A percentile compares a stretch with the other conserved stretches of the same genome.
Conservation (phyloP, 2,113 vertebrate genomes). For the Rhea pennata region DNA sequence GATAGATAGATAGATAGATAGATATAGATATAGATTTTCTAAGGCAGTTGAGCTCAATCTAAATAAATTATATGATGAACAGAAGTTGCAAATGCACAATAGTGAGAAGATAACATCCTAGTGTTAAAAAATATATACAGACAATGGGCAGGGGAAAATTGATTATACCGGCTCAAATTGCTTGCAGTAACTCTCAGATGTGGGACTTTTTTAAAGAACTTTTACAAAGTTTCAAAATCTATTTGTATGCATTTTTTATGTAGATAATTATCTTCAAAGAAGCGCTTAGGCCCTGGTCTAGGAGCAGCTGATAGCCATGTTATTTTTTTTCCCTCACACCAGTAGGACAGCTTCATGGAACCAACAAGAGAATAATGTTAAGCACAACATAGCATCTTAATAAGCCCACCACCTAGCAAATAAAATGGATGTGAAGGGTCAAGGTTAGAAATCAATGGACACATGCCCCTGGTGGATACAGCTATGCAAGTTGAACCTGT, state of each 20-base stretch:
- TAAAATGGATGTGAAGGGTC: background rate
- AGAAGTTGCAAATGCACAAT: background rate
- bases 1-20: too few relatives aligned
- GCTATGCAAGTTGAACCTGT: background rate
- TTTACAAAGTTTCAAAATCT: background rate
- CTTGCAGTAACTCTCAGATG: background rate
- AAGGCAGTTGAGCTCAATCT: background rate
- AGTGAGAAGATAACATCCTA: background rate
- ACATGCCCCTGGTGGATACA: fast-evolving
- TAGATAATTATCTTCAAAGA: background rate
- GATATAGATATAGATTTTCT: background rate
- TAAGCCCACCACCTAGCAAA: background rate
- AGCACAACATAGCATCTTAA: background rate
- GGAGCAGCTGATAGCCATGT: fast-evolving
- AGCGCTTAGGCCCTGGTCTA: background rate
- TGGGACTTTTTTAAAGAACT: background rate
- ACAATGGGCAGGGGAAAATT: background rate
- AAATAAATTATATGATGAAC: background rate
- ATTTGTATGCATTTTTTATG: background rate
- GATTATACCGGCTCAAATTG: background rate
- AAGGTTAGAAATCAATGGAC: background rate
- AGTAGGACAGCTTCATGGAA: background rate
- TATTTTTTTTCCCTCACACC: background rate
- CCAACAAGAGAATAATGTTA: background rate
- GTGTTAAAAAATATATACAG: slow-evolving; percentile 1